Evolutionary conservation across 1,140 invertebrate species (phyloP), one percentile per base, ranked within the genome.

Genomic region (Choristoneura fumiferana): DNA sequence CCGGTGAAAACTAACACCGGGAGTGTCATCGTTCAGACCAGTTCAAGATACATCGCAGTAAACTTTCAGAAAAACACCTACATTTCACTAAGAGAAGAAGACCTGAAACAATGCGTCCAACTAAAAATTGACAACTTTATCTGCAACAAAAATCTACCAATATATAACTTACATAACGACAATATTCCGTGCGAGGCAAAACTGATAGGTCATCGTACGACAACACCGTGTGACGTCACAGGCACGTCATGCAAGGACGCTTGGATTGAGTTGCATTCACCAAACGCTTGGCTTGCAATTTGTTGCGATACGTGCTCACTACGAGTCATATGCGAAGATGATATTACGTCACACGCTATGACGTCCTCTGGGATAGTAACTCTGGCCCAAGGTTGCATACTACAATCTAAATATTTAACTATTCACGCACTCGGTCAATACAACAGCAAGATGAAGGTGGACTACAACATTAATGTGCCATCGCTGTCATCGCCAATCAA

Each of bases 11-110:
- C 22, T 1, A 18, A 52, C 4, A 33, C 43, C 35, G 43, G 35
- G 3, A 29, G 0, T 43, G 0, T 40, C 38, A 43, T 58, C 22
- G 18, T 52, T 1, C 1, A 52, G 4, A 52, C 45, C 1, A 52
- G 17, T 4, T 6, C 54, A 6, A 17, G 57, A 29, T 66, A 62
- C 33, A 49, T 62, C 9, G 54, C 54, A n/a, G 45, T 62, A 10
- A 56, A 66, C 49, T 57, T 67, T 13, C 17, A 40, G 18, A 64
- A 57, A 12, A 43, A 29, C 15, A 57, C 55, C 14, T 65, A 38
- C 18, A 58, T 54, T 5, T 40, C 53, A 0, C 10, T 60, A 4
- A 45, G 5, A 6, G 60, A 63, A 54, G 36, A 57, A 8, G 54
- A 56, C 10, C 0, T 62, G 22, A 59, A 60, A 12, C 12, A n/a